Evolutionary conservation across 2,888 invertebrate genomes (phyloP), one percentile per base, ranked within the genome.

Genomic region (Amiota minor): DNA sequence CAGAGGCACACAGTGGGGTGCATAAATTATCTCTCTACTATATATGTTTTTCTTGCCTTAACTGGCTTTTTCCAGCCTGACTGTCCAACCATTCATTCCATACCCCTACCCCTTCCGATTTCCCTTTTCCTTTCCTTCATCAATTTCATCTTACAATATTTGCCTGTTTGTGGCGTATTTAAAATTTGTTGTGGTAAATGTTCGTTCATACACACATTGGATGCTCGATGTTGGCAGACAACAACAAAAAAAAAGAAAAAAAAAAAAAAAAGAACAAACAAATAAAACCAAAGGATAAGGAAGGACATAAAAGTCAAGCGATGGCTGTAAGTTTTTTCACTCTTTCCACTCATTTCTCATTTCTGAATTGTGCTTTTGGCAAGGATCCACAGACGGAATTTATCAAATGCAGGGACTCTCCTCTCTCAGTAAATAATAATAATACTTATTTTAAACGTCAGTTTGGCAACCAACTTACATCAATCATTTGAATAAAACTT

Each of bases 391-490:
- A 49, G 20, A 20, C 47, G 12, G 56, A 55, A 49, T 46, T 20
- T 45, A 68, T 59, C 70, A 46, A 61, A 49, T 49, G 50, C 23
- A 59, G 50, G 12, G n/a, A 35, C 35, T 35, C 35, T 35, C 35
- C 35, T 35, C 49, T 46, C 11, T 12, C 50, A 67, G 46, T 71
- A 55, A 67, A 70, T 74, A 75, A 77, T 73, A 74, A 70, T 73
- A 74, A 70, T 53, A 74, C 72, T 74, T 74, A 75, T 75, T 75
- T 77, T 69, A 61, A 70, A 72, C 70, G 77, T 73, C 75, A 74
- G 74, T 61, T 62, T 71, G 71, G 46, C 72, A 69, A 75, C 75
- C 77, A 74, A 74, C 71, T 74, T 75, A 62, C 70, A 77, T 77
- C 77, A 74, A 77, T 77, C 77, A 77, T 75, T 59, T 74, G 53